Base-by-base conservation (phyloP, 37 sponge, comb jelly and placozoan species). In the Axinella damicornis region DNA sequence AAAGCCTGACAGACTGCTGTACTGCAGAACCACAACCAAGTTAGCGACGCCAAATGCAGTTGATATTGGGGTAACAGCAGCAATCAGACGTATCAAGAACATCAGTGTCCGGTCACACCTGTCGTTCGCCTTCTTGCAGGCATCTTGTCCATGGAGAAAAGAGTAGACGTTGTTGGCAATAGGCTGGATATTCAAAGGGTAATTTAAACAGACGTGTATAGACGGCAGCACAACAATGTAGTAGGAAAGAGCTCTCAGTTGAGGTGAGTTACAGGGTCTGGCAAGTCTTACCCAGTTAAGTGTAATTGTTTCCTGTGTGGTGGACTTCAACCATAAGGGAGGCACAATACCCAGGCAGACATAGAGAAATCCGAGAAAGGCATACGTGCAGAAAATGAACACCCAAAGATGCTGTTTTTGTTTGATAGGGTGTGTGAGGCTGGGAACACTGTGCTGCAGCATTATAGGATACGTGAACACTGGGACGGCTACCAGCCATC, bases 221-320 rank as follows among this genome's bases (percentile, higher is more conserved):
- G 95, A 88, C 20, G 97, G 97, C 68, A 94, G 94, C 33, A 97
- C 65, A 39, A 97, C 71, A 35, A 97, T 77, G 73, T 83, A 86
- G 71, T 97, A 97, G 31, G 95, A 77, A 31, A 93, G 70, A 58
- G 82, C 67, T 17, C 89, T 77, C 2, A 94, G 87, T 0, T 71
- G 73, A 21, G 82, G n/a, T 41, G 69, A 69, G 59, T 32, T 25
- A n/a, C 64, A 37, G 17, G 34, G 20, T 19, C 52, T 30, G 18
- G 84, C 65, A 40, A 78, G 36, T 0, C 33, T 84, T 36, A 92
- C 86, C 92, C 92, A 94, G 54, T 90, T 87, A 17, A 94, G 79
- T 46, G 92, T 87, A 31, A 77, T 55, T 30, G 89, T 92, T 69
- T 94, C 92, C 35, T 80, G 71, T 17, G 84, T 82, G 17, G 27